A percentile compares a stretch with the other conserved stretches of the same genome.
Conservation (phyloP, 2,888 invertebrate genomes). For the Galerucella pusilla region DNA sequence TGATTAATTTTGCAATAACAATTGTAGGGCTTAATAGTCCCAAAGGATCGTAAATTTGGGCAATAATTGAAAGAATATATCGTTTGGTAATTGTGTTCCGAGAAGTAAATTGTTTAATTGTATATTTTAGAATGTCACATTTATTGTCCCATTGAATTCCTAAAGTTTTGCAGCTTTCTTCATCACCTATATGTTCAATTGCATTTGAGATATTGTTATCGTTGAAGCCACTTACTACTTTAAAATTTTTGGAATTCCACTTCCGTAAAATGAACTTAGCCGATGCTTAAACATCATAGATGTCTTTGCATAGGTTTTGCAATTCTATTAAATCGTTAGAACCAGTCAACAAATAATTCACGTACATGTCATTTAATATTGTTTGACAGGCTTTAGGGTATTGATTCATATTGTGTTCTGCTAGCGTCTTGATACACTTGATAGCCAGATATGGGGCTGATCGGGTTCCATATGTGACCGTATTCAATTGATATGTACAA, state of each 20-base stretch:
- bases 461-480: conserved; percentile 44
- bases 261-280: too few species aligned
- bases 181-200: conserved; percentile 1
- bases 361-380: conserved; percentile 3
- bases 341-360: background rate
- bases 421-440: conserved; percentile 27
- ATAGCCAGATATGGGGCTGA: conserved; percentile 35
- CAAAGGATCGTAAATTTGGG: conserved; percentile 39
- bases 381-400: background rate
- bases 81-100: conserved; percentile 23
- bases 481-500: conserved; percentile 41
- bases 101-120: background rate
- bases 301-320: too few species aligned
- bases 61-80: conserved; percentile 29
- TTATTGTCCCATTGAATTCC: conserved; percentile 35
- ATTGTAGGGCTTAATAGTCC: conserved; percentile 28
- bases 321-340: background rate
- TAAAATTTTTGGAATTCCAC: too few species aligned
- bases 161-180: conserved; percentile 33
- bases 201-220: conserved; percentile 18
- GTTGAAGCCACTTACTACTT: too few species aligned
- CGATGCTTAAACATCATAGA: too few species aligned
- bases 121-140: conserved; percentile 26
- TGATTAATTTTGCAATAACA: conserved; percentile 30
- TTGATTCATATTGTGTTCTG: conserved; percentile 20